Base-by-base conservation (phyloP, 2,797 vertebrate genomes). In the Aphelocoma californica region DNA sequence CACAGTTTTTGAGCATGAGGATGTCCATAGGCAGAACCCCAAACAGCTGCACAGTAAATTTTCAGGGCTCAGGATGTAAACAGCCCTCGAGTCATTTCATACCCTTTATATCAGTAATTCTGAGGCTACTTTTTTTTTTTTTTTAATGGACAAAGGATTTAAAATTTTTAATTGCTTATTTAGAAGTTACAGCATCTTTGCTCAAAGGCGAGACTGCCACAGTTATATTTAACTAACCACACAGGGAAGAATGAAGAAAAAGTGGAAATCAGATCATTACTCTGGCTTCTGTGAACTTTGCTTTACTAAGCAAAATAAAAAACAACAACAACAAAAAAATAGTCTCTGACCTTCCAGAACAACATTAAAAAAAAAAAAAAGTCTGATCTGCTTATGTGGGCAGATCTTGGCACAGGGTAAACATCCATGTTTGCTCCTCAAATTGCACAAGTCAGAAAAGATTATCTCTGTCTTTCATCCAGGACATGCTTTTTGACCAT, bases 371-470 rank as follows among this genome's bases (percentile, higher is more conserved):
- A 58, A 67, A 74, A 79, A 78, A 74, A 79, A 78, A 50, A 78
- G 51, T 47, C 88, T 45, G 60, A 91, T 97, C 90, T 95, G 92
- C 94, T 94, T 95, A 90, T 81, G 93, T 62, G 89, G 86, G 77
- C 93, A 95, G 94, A 94, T 96, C 97, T 86, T 93, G 88, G 83
- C 92, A 91, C 65, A 47, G 58, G 16, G 72, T 91, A 96, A 97
- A 95, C 86, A 96, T 74, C 18, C 78, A 6, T 96, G 96, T 95
- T 96, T 97, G 92, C 88, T 95, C 57, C 92, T 95, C 79, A 87
- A 91, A 90, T 94, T 95, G 87, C 92, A 86, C 78, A 95, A 92
- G 74, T 86, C 72, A 42, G 60, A 80, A 73, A 81, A 84, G 18
- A 91, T 88, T 86, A 12, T 92, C 36, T 26, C 40, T 75, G 66